A percentile compares a stretch with the other conserved stretches of the same genome.
Evolutionary conservation across 1,140 invertebrate genomes (phyloP).

Genomic region (Drusus annulatus): DNA sequence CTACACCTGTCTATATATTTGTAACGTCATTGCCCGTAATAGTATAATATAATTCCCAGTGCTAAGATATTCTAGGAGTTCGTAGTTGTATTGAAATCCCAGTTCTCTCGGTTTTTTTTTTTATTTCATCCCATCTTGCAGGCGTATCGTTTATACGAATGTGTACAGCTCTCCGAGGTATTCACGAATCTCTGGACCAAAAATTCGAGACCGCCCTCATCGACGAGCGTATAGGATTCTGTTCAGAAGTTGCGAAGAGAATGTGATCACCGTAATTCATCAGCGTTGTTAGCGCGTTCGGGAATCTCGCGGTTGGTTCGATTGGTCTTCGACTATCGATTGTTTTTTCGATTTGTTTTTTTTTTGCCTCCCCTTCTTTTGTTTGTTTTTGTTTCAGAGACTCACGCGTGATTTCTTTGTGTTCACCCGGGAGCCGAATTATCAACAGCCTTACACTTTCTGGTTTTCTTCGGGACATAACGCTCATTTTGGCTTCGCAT

Average conservation of each 20-base stretch:
- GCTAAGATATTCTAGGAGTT: no score
- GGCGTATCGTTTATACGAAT: background rate
- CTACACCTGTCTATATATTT: no score
- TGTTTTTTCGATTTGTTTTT: constrained; percentile 31
- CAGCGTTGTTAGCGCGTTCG: constrained; percentile 1
- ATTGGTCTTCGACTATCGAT: constrained; percentile 26
- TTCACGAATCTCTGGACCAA: constrained; percentile 2
- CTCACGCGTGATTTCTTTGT: constrained; percentile 11
- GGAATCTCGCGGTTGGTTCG: background rate
- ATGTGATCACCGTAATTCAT: background rate
- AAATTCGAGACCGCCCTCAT: constrained; percentile 8
- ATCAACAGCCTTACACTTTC: background rate
- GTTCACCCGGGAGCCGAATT: constrained; percentile 10
- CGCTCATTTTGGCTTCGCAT: no score
- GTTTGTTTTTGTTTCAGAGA: constrained; percentile 3
- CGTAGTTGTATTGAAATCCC: no score
- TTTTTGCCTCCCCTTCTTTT: constrained; percentile 2
- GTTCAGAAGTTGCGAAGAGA: background rate
- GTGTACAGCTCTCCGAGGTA: background rate
- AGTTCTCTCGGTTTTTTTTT: no score
- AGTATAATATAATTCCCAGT: no score
- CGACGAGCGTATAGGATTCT: background rate
- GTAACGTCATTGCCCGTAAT: no score
- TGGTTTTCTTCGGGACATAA: no score
- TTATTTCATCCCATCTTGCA: no score